Percentiles rank a stretch among this genome's conserved stretches.
Evolutionary conservation across 2,888 invertebrate species (phyloP).

Genomic region (Cosmopolites sordidus): DNA sequence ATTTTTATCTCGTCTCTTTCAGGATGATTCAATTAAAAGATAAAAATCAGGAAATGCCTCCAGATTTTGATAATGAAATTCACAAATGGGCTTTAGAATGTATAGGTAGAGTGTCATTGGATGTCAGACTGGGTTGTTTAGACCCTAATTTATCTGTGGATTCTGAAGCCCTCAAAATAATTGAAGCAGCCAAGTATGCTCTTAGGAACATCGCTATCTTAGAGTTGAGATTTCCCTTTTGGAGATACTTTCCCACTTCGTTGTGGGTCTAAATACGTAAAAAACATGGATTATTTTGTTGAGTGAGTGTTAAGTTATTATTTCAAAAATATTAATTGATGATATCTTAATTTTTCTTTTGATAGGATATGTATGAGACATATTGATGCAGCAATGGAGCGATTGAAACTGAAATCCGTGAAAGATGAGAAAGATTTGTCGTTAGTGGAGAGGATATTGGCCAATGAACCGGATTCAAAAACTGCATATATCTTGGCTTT

Average conservation of each 20-base stretch:
- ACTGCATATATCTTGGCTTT: constrained; percentile 63
- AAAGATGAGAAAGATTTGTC: constrained; percentile 52
- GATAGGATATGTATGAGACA: constrained; percentile 61
- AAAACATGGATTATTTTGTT: constrained; percentile 64
- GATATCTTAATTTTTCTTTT: too few relatives aligned
- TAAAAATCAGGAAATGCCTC: constrained; percentile 56
- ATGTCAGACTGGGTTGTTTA: constrained; percentile 62
- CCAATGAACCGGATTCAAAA: constrained; percentile 56
- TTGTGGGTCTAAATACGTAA: constrained; percentile 60
- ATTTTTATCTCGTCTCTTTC: constrained; percentile 32
- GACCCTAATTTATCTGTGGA: constrained; percentile 53
- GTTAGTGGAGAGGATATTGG: constrained; percentile 60
- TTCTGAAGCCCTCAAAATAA: constrained; percentile 55
- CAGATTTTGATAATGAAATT: constrained; percentile 65
- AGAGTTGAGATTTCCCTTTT: constrained; percentile 64
- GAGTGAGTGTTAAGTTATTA: constrained; percentile 52
- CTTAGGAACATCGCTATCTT: constrained; percentile 62
- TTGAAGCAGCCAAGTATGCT: constrained; percentile 64
- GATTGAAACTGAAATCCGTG: constrained; percentile 46
- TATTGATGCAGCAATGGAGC: constrained; percentile 52
- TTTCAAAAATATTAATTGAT: too few relatives aligned
- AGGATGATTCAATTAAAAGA: constrained; percentile 58
- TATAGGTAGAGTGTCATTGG: constrained; percentile 62
- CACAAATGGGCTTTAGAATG: constrained; percentile 80
- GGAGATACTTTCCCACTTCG: constrained; percentile 61